Conservation (phyloP, 2,888 invertebrate species). For the Rosalia funebris region DNA sequence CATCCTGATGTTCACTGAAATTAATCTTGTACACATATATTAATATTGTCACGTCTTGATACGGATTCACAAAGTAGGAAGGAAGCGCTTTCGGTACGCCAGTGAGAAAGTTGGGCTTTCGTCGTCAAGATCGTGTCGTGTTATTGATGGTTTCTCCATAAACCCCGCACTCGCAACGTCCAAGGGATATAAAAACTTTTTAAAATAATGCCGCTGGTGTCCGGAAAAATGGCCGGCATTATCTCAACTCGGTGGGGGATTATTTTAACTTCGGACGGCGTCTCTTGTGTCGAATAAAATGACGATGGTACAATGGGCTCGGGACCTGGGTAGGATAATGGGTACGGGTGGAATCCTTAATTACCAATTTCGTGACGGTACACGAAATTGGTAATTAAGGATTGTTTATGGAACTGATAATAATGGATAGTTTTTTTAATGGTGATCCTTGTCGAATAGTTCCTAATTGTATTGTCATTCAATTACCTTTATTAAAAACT, state of each 20-base stretch:
- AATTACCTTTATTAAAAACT: no score
- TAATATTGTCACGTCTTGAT: no score
- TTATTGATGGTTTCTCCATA: slow-evolving; percentile 57
- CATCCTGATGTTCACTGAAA: no score
- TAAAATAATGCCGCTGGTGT: slow-evolving; percentile 64
- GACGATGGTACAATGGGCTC: slow-evolving; percentile 24
- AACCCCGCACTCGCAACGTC: slow-evolving; percentile 52
- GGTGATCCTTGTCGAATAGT: no score
- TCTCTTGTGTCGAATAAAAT: slow-evolving; percentile 41
- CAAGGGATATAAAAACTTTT: slow-evolving; percentile 63
- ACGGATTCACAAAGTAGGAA: no score
- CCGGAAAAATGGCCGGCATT: slow-evolving; percentile 63
- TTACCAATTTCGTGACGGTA: no score
- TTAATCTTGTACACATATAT: no score
- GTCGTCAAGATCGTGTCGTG: slow-evolving; percentile 43
- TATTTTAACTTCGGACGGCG: slow-evolving; percentile 44
- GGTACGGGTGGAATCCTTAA: background rate
- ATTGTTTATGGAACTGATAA: no score
- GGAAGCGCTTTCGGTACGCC: slow-evolving; percentile 4
- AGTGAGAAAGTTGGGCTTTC: slow-evolving; percentile 9
- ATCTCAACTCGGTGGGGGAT: slow-evolving; percentile 62
- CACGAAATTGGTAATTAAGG: no score
- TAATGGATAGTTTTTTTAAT: no score
- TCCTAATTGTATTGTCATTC: no score
- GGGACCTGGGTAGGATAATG: background rate